Percentiles rank a stretch among this genome's conserved stretches.
Evolutionary conservation across 2,797 vertebrate genomes (phyloP).

Genomic region (Parauchenoglanis punctatus): DNA sequence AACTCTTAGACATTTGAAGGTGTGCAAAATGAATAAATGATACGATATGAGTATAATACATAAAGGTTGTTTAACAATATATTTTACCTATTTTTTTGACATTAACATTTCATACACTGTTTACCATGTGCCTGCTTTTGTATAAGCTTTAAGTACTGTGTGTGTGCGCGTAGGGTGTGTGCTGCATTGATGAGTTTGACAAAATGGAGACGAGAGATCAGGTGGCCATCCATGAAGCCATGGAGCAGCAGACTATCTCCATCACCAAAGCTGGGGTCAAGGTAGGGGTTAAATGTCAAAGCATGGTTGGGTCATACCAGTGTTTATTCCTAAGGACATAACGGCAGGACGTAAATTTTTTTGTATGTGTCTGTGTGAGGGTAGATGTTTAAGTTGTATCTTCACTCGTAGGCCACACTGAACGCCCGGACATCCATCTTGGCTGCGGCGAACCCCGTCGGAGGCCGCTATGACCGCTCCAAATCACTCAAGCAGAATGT

Average conservation of each 20-base stretch:
- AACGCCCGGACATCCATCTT: conserved; percentile 98
- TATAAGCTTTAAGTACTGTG: background rate
- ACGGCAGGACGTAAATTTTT: background rate
- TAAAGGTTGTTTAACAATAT: background rate
- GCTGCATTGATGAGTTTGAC: conserved; percentile 99
- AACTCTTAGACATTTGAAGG: too few species aligned
- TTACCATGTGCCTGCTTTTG: background rate
- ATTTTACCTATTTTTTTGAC: background rate
- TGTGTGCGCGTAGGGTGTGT: conserved; percentile 83
- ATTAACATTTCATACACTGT: background rate
- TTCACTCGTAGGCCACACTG: conserved; percentile 86
- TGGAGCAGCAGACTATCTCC: conserved; percentile 75
- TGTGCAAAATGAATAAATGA: too few species aligned
- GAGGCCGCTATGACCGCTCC: conserved; percentile 92
- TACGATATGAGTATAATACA: background rate
- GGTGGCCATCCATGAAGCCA: conserved; percentile 75
- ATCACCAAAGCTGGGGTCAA: conserved; percentile 74
- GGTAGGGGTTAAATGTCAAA: conserved; percentile 63
- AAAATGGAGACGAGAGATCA: conserved; percentile 97
- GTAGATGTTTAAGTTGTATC: background rate
- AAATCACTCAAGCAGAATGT: conserved; percentile 98
- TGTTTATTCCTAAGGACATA: background rate
- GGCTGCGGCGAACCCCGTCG: conserved; percentile 94
- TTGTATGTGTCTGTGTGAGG: background rate
- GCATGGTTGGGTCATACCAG: too few species aligned